Evolutionary conservation across 2,888 invertebrate species (phyloP).

Genomic region (Odontothrips loti): DNA sequence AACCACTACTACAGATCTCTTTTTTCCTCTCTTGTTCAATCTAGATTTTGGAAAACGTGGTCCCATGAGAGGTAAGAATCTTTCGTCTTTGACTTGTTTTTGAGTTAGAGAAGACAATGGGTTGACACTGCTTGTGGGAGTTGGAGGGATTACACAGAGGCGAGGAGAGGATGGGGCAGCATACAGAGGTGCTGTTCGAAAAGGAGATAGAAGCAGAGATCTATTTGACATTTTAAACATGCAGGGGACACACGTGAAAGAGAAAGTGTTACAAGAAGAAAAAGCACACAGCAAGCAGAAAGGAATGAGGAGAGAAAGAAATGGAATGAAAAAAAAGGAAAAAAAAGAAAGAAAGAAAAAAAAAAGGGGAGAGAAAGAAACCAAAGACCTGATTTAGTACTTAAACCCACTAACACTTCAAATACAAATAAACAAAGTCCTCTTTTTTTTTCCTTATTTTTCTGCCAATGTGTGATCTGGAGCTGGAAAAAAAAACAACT

Average conservation of each 20-base stretch:
- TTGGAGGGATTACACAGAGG: constrained; percentile 35
- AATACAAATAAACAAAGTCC: background rate
- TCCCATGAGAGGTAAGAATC: constrained; percentile 31
- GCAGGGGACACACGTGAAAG: background rate
- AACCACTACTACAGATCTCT: constrained; percentile 32
- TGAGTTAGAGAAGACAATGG: background rate
- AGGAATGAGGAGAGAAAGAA: background rate
- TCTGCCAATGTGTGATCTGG: background rate
- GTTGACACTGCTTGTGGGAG: constrained; percentile 30
- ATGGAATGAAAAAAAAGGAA: background rate
- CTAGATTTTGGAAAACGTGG: constrained; percentile 30
- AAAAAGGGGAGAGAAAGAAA: constrained; percentile 8
- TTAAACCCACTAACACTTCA: background rate
- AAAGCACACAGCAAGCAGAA: background rate
- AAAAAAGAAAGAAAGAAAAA: background rate
- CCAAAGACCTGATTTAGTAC: constrained; percentile 10
- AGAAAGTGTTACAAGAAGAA: background rate
- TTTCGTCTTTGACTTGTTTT: background rate
- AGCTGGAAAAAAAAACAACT: background rate
- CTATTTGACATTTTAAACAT: background rate
- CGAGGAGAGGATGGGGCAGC: constrained; percentile 33
- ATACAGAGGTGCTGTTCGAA: constrained; percentile 24
- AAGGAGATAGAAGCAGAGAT: background rate
- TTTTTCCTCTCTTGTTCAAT: constrained; percentile 32
- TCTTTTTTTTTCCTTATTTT: background rate